Conservation (phyloP, 2,888 invertebrate species). For the Ariolimax columbianus region DNA sequence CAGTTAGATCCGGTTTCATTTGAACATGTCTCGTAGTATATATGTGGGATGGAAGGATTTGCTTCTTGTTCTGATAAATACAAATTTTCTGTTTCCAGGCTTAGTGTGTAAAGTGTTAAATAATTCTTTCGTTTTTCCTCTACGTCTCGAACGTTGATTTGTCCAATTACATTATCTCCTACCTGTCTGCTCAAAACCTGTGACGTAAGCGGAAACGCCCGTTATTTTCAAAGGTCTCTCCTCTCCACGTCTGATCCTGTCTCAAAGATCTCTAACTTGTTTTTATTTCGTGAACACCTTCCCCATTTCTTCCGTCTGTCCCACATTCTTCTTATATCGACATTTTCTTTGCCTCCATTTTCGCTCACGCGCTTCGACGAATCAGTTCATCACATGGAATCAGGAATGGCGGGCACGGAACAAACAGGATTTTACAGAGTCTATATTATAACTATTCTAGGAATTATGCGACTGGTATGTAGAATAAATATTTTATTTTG, state of each 20-base stretch:
- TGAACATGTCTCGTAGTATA: no score
- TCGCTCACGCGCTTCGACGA: neutral
- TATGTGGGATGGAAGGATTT: no score
- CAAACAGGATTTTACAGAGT: neutral
- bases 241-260: neutral
- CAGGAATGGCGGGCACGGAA: neutral
- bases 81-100: no score
- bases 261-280: neutral
- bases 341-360: neutral
- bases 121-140: no score
- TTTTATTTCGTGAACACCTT: neutral
- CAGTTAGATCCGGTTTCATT: no score
- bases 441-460: neutral
- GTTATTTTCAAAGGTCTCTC: neutral
- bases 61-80: no score
- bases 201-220: neutral
- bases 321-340: neutral
- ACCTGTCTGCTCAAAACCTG: neutral
- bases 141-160: neutral
- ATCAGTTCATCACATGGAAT: neutral
- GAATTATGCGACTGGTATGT: constrained; percentile 9
- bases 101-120: no score
- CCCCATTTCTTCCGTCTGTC: neutral
- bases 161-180: neutral
- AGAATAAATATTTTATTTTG: neutral